Conservation (phyloP, 2,113 vertebrate genomes). For the Motacilla tschutschensis region DNA sequence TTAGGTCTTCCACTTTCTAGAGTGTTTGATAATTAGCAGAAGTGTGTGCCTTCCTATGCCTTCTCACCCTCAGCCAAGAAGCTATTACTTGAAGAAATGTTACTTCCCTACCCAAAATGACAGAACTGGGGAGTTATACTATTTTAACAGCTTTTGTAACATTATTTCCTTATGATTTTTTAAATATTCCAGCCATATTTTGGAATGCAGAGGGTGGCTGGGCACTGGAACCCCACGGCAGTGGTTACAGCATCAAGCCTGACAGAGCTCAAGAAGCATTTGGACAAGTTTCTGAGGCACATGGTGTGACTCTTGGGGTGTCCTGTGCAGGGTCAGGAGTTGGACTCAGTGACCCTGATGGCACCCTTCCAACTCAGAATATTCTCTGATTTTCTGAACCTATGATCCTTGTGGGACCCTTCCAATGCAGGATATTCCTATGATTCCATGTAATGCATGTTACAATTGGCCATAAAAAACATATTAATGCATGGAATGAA, state of each 20-base stretch:
- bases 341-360: background rate
- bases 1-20: background rate
- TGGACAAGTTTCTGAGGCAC: background rate
- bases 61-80: background rate
- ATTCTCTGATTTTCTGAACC: background rate
- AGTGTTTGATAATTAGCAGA: background rate
- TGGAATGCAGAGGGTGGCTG: background rate
- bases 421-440: background rate
- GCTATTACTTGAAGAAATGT: background rate
- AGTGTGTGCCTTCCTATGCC: background rate
- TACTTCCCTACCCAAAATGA: background rate
- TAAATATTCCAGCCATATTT: background rate
- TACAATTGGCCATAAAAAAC: background rate
- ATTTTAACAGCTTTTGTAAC: background rate
- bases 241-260: background rate
- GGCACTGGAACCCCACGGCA: background rate
- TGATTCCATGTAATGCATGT: background rate
- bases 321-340: background rate
- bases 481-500: background rate
- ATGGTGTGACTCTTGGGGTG: no score
- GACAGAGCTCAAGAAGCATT: background rate
- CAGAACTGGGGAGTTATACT: background rate
- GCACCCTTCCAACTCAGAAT: accelerated
- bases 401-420: background rate
- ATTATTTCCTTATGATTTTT: background rate